Conservation (phyloP, 2,797 vertebrate species). For the Atherinosoma microstoma region DNA sequence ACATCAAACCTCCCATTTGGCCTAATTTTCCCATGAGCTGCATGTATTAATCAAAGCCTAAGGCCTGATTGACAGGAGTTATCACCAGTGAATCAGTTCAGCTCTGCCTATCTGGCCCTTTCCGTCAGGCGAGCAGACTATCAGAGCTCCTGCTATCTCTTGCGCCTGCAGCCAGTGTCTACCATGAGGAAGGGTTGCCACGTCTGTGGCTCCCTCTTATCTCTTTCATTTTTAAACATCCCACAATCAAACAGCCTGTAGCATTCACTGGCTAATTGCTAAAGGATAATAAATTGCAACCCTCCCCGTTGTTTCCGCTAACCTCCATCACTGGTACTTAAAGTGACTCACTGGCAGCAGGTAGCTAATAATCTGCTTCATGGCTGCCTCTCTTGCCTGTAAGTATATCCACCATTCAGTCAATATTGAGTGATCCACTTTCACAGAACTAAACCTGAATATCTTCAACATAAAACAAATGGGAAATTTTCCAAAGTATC, state of each 20-base stretch:
- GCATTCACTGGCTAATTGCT: conserved; percentile 84
- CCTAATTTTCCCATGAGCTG: conserved; percentile 72
- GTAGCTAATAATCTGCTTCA: conserved; percentile 66
- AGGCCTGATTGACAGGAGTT: conserved; percentile 82
- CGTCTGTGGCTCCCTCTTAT: conserved; percentile 80
- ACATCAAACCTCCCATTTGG: conserved; percentile 68
- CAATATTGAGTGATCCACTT: conserved; percentile 75
- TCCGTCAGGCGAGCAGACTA: conserved; percentile 74
- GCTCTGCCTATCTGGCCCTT: conserved; percentile 71
- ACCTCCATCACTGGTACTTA: conserved; percentile 50
- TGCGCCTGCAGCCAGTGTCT: conserved; percentile 77
- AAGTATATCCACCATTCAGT: conserved; percentile 51
- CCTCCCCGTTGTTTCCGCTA: conserved; percentile 42
- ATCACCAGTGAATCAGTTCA: conserved; percentile 76
- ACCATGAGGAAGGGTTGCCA: conserved; percentile 71
- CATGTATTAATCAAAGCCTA: conserved; percentile 75
- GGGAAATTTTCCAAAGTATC: conserved; percentile 56
- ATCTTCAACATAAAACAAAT: conserved; percentile 62
- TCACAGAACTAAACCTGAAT: conserved; percentile 64
- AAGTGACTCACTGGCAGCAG: conserved; percentile 57
- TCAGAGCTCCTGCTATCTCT: conserved; percentile 79
- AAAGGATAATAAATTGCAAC: conserved; percentile 81
- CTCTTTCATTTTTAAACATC: conserved; percentile 81
- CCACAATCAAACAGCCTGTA: conserved; percentile 80
- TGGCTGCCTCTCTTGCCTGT: conserved; percentile 54